Evolutionary conservation across 2,888 invertebrate species (phyloP), one percentile per base, ranked within the genome.

Genomic region (Megalurothrips usitatus): DNA sequence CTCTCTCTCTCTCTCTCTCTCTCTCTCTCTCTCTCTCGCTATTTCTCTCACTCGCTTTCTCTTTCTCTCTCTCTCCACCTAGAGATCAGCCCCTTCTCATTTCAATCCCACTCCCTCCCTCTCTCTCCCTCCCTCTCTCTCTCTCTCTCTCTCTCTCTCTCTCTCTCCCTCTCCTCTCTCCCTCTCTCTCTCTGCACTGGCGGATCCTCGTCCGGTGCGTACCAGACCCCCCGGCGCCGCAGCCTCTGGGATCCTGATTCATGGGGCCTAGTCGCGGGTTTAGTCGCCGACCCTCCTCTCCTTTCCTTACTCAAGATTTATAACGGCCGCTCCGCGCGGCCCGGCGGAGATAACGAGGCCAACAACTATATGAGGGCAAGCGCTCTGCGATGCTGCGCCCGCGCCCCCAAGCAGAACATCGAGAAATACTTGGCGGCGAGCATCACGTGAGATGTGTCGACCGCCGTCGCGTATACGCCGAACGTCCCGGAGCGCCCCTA

Each of bases 301-400:
- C 68, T 75, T 43, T 75, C 68, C 68, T 75, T 75, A 75, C 68
- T 75, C 68, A 75, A 75, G 68, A 75, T 75, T 75, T 75, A 75
- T 75, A n/a, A 17, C 34, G 34, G 34, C 34, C 34, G 34, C n/a
- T n/a, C n/a, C 14, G 58, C 6, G 58, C 58, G n/a, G 58, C 14
- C 58, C 58, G n/a, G 58, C 52, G 34, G 34, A 43, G 34, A 43
- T 43, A 43, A 43, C 34, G 6, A 43, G 34, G 34, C 3, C 34
- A 43, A 43, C 34, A 43, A 43, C 34, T 43, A 43, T 43, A 43
- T 43, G 34, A 43, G 6, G 34, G 3, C 3, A 6, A 43, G n/a
- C n/a, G n/a, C n/a, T n/a, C n/a, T n/a, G n/a, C n/a, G n/a, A n/a
- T n/a, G n/a, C n/a, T n/a, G n/a, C n/a, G n/a, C n/a, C n/a, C n/a